Evolutionary conservation across 2,797 vertebrate genomes (phyloP).

Genomic region (Thaleichthys pacificus): DNA sequence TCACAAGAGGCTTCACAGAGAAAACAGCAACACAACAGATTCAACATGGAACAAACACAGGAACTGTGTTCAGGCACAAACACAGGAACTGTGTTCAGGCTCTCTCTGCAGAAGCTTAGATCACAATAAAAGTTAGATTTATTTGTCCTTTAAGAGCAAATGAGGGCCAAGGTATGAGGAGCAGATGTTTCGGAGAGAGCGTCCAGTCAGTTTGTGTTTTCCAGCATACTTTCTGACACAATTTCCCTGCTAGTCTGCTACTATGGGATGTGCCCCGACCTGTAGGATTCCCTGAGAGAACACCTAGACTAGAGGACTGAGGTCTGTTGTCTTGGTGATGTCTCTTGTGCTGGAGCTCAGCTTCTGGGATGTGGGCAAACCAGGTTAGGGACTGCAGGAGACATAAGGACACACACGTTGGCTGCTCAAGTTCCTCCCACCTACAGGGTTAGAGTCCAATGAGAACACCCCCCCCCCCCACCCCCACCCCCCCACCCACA

Average conservation of each 20-base stretch:
- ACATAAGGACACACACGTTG: not conserved
- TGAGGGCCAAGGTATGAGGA: slow-evolving; percentile 12
- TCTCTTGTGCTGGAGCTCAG: too few relatives aligned
- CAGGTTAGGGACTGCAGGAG: not conserved
- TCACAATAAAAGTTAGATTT: not conserved
- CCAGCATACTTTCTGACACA: slow-evolving; percentile 25
- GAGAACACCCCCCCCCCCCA: not conserved
- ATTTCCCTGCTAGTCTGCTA: slow-evolving; percentile 20
- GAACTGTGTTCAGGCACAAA: too few relatives aligned
- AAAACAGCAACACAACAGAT: not conserved
- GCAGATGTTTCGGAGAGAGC: slow-evolving; percentile 28
- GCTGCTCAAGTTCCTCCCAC: not conserved
- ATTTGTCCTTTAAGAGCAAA: not conserved
- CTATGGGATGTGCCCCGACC: slow-evolving; percentile 41
- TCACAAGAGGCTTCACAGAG: not conserved
- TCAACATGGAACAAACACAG: too few relatives aligned
- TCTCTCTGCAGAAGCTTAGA: not conserved
- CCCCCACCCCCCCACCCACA: not conserved
- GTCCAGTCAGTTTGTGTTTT: slow-evolving; percentile 10
- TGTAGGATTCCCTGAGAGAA: slow-evolving; percentile 33
- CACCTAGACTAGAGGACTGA: slow-evolving; percentile 20
- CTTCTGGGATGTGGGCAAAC: not conserved
- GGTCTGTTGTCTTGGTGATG: not conserved
- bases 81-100: too few relatives aligned
- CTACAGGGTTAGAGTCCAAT: slow-evolving; percentile 14